A percentile compares a stretch with the other conserved stretches of the same genome.
These are phyloP conservation scores for Zaprionus vittiger DNA, from an alignment of 1,140 invertebrate species.

Conservation along the genomic window DNA sequence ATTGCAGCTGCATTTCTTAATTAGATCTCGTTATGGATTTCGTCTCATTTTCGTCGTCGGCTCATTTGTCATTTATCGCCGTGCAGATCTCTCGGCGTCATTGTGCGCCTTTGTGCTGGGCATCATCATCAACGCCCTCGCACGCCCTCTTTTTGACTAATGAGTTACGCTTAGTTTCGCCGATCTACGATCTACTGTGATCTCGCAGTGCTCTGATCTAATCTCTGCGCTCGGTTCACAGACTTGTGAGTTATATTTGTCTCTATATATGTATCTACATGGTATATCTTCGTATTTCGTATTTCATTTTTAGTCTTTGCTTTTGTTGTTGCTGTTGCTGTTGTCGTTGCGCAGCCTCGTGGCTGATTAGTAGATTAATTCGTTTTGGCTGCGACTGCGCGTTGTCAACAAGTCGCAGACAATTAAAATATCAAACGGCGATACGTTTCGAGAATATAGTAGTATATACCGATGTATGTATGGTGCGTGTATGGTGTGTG, in stretches of 20 bases:
- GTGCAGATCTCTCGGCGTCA: slow-evolving; percentile 4
- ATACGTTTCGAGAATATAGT: slow-evolving; percentile 39
- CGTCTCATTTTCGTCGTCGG: slow-evolving; percentile 12
- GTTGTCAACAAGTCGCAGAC: slow-evolving; percentile 72
- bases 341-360: slow-evolving; percentile 61
- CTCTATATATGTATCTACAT: background rate
- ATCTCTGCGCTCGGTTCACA: slow-evolving; percentile 41
- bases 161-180: slow-evolving; percentile 32
- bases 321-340: background rate
- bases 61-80: slow-evolving; percentile 52
- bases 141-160: slow-evolving; percentile 57
- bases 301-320: background rate
- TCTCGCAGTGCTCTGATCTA: slow-evolving; percentile 20
- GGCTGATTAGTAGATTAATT: slow-evolving; percentile 76
- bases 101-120: background rate
- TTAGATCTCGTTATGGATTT: slow-evolving; percentile 28
- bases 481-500: background rate
- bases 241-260: slow-evolving; percentile 19
- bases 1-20: slow-evolving; percentile 22
- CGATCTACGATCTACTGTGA: background rate
- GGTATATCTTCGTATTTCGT: background rate
- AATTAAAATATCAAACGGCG: slow-evolving; percentile 76
- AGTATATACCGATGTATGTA: slow-evolving; percentile 22
- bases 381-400: slow-evolving; percentile 31
- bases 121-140: slow-evolving; percentile 53